Percentiles rank a stretch among this genome's conserved stretches.
phyloP scores from a whole-genome alignment of 2,888 invertebrate species.

The Diarsia brunnea region DNA sequence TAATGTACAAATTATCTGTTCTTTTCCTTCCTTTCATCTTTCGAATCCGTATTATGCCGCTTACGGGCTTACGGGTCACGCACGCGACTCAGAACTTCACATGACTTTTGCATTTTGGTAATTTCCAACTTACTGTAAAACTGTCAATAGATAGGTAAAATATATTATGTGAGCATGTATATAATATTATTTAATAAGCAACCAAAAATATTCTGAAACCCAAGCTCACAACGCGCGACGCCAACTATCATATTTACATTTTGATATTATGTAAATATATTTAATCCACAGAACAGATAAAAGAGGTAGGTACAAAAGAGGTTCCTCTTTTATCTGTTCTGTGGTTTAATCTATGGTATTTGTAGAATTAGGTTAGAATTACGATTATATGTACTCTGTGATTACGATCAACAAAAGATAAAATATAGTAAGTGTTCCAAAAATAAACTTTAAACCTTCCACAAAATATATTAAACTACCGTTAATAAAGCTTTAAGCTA shows the following conservation, averaged over 20 bases:
- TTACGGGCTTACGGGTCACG: neutral
- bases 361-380: constrained; percentile 33
- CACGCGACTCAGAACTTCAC: neutral
- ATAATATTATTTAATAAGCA: neutral
- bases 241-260: no score
- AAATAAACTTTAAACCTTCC: neutral
- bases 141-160: neutral
- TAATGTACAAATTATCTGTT: neutral
- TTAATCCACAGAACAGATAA: no score
- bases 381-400: neutral
- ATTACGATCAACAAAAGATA: no score
- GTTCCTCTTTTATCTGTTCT: no score
- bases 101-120: neutral
- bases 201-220: neutral
- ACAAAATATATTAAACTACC: neutral
- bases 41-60: neutral
- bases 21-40: neutral
- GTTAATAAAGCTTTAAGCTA: neutral
- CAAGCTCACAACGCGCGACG: neutral
- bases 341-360: constrained; percentile 4
- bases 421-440: neutral
- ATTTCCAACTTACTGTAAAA: neutral
- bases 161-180: neutral
- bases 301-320: no score
- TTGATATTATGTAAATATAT: no score